phyloP scores from a whole-genome alignment of 1,140 invertebrate genomes.

The Drosophila repleta region DNA sequence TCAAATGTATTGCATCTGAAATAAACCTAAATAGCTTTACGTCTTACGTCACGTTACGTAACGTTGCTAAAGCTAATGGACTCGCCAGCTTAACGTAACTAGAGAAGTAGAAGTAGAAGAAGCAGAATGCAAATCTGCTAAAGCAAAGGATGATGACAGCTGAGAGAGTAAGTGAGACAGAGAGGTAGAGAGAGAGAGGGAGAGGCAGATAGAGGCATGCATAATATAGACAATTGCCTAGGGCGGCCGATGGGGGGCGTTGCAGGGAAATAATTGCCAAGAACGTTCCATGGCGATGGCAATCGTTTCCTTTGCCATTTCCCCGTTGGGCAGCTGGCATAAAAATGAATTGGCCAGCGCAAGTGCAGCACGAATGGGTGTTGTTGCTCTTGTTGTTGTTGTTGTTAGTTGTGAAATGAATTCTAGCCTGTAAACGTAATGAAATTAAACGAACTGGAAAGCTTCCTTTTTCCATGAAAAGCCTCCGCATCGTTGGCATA shows the following conservation, averaged over 20 bases:
- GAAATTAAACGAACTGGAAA: slow-evolving; percentile 75
- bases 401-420: slow-evolving; percentile 38
- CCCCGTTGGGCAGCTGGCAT: slow-evolving; percentile 22
- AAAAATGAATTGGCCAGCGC: slow-evolving; percentile 45
- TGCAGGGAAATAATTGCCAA: slow-evolving; percentile 39
- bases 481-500: slow-evolving; percentile 60
- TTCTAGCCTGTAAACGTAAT: slow-evolving; percentile 63
- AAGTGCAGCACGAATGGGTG: slow-evolving; percentile 26
- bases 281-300: slow-evolving; percentile 45
- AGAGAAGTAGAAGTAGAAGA: slow-evolving; percentile 6
- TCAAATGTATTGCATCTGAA: too few species aligned
- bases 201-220: background rate
- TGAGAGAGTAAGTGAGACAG: slow-evolving; percentile 10
- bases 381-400: slow-evolving; percentile 28
- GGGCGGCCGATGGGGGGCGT: slow-evolving; percentile 28
- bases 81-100: background rate
- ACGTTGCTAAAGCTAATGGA: background rate
- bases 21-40: too few species aligned
- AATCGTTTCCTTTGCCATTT: slow-evolving; percentile 42
- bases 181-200: background rate
- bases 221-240: slow-evolving; percentile 31
- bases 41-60: too few species aligned
- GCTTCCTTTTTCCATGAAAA: slow-evolving; percentile 74
- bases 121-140: slow-evolving; percentile 32
- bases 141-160: slow-evolving; percentile 21